Evolutionary conservation across 2,888 invertebrate genomes (phyloP).

Genomic region (Gortyna flavago): DNA sequence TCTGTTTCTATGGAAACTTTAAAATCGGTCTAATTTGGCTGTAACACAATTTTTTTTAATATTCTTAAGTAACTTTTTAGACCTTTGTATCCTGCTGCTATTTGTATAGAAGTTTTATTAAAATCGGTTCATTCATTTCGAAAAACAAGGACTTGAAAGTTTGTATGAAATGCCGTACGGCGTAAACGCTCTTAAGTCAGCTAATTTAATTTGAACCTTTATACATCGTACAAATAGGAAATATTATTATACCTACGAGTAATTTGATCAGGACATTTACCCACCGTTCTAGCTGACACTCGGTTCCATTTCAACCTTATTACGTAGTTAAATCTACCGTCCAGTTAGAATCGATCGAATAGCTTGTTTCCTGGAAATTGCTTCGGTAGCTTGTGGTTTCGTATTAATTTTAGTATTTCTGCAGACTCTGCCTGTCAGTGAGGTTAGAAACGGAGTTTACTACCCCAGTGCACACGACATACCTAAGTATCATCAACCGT

Average conservation of each 20-base stretch:
- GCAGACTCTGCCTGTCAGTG: neutral
- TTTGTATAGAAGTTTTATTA: too few species aligned
- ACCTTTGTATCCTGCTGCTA: too few species aligned
- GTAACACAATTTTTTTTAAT: too few species aligned
- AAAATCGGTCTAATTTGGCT: too few species aligned
- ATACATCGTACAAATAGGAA: neutral
- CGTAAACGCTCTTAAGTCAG: too few species aligned
- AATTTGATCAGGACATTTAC: neutral
- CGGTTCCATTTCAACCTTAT: neutral
- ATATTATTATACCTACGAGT: neutral
- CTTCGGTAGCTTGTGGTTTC: neutral
- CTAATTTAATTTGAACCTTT: too few species aligned
- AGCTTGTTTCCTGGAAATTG: conserved; percentile 10
- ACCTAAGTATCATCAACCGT: too few species aligned
- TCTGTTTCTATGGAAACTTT: too few species aligned
- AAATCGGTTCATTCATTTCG: too few species aligned
- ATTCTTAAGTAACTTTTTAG: too few species aligned
- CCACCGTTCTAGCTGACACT: neutral
- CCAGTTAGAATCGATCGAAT: neutral
- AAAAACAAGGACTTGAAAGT: too few species aligned
- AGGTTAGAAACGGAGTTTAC: neutral
- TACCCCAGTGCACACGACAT: neutral
- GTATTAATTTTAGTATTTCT: conserved; percentile 7
- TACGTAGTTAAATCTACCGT: neutral
- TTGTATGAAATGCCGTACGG: too few species aligned